phyloP scores from a whole-genome alignment of 2,113 vertebrate species.

The Ailuropoda melanoleuca region DNA sequence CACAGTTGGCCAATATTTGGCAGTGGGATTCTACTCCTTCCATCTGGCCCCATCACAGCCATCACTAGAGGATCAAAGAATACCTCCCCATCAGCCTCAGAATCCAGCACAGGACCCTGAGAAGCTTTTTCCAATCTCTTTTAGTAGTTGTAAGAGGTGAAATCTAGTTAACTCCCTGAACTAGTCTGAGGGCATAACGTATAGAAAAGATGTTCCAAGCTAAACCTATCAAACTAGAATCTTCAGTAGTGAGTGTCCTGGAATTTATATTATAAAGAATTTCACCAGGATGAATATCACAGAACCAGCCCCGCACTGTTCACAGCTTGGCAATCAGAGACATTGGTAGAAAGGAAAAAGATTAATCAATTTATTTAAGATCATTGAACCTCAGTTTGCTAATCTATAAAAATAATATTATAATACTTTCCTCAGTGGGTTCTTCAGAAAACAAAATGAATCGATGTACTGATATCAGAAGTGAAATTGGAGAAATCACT shows the following conservation, averaged over 20 bases:
- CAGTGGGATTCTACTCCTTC: neutral
- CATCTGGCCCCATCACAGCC: slow-evolving; percentile 33
- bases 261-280: slow-evolving; percentile 17
- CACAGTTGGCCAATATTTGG: slow-evolving; percentile 19
- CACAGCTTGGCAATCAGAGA: neutral
- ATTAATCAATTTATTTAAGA: neutral
- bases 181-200: neutral
- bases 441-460: neutral
- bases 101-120: neutral
- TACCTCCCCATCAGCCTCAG: neutral
- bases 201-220: neutral
- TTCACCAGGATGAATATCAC: neutral
- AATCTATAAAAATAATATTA: neutral
- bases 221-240: neutral
- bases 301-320: neutral
- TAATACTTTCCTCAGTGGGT: neutral
- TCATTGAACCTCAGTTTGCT: neutral
- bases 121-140: neutral
- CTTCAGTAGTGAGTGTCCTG: neutral
- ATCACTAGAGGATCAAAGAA: neutral
- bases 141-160: neutral
- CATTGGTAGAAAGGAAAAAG: neutral
- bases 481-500: neutral
- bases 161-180: neutral
- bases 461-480: neutral